Evolutionary conservation across 2,113 vertebrate species (phyloP).

Genomic region (Indicator maculatus): DNA sequence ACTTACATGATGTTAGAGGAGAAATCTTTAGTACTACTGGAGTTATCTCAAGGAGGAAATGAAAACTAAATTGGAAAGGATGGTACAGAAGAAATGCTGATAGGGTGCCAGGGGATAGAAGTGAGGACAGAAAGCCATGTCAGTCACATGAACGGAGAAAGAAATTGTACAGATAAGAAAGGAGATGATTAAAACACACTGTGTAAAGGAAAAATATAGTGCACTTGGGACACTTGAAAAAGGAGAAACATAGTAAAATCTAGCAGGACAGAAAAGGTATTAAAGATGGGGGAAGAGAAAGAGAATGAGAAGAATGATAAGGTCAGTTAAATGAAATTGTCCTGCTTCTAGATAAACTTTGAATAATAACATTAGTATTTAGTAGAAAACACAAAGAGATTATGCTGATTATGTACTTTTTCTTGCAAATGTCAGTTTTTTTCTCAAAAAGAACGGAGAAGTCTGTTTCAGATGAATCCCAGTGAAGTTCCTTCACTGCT

Average conservation of each 20-base stretch:
- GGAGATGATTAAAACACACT: background rate
- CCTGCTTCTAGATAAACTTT: background rate
- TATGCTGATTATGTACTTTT: background rate
- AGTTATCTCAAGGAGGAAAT: conserved; percentile 63
- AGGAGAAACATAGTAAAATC: background rate
- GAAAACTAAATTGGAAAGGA: conserved; percentile 60
- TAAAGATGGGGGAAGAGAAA: background rate
- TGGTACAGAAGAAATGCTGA: conserved; percentile 6
- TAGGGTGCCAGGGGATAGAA: background rate
- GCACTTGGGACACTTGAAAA: background rate
- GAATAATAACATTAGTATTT: background rate
- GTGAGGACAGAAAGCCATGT: background rate
- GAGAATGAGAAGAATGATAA: background rate
- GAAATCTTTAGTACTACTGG: conserved; percentile 48
- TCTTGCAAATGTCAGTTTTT: background rate
- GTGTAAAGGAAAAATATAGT: background rate
- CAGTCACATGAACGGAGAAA: background rate
- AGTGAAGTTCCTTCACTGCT: background rate
- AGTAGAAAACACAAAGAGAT: background rate
- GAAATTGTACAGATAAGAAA: conserved; percentile 7
- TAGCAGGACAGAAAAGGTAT: background rate
- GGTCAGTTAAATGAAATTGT: background rate
- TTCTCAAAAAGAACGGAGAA: background rate
- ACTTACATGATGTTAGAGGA: conserved; percentile 75
- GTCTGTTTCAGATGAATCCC: background rate